Conservation (phyloP, 2,113 vertebrate genomes). For the Phainopepla nitens region DNA sequence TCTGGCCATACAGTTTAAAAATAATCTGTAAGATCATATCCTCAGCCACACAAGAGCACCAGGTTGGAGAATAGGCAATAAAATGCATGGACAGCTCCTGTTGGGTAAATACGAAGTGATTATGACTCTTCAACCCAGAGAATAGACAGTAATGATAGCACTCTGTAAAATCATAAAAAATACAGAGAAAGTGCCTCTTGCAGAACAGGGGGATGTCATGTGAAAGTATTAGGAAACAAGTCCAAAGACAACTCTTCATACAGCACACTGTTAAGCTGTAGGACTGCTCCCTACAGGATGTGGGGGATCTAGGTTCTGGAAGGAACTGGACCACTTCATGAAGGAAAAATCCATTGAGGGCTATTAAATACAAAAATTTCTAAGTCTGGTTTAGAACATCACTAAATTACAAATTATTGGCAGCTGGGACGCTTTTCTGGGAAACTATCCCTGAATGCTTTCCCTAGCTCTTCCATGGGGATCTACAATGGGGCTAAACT, state of each 20-base stretch:
- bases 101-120: not conserved
- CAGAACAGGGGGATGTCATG: not conserved
- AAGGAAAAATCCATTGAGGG: constrained; percentile 26
- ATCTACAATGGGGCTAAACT: not conserved
- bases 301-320: not conserved
- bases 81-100: not conserved
- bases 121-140: not conserved
- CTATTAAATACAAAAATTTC: not conserved
- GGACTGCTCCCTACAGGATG: not conserved
- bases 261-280: not conserved
- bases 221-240: not conserved
- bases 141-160: not conserved
- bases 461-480: not conserved
- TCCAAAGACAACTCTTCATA: not conserved
- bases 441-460: constrained; percentile 18
- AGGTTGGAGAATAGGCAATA: not conserved
- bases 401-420: constrained; percentile 5
- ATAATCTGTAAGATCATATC: not conserved
- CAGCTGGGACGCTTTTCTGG: constrained; percentile 31
- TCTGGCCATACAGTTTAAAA: not conserved
- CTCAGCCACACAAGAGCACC: not conserved
- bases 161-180: not conserved
- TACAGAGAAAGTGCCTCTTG: not conserved
- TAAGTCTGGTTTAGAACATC: not conserved
- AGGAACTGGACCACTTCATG: not conserved